Evolutionary conservation across 1,140 invertebrate genomes (phyloP), one percentile per base, ranked within the genome.

Genomic region (Mylabris phalerata): DNA sequence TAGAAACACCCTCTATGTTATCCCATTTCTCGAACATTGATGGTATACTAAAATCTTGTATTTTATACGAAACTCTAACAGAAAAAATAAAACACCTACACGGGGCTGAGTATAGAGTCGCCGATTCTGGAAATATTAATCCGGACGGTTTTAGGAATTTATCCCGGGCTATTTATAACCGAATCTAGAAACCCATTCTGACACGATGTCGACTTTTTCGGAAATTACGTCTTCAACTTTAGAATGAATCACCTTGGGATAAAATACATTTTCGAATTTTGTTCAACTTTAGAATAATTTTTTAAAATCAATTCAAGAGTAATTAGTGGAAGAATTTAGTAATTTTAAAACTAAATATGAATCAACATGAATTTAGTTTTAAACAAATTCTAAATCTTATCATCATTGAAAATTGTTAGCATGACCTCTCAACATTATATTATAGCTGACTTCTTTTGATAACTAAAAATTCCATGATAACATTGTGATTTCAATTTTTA

Each of bases 131-230:
- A 72, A 84, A 84, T 64, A 88, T 75, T 11, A 81, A 73, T 9
- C 95, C 95, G 66, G 78, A 84, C 2, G 84, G 80, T 59, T 82
- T 86, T 10, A 99, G 79, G 80, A 93, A 97, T 70, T 91, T 89
- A 73, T 99, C 93, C 70, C 96, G 82, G 0, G 96, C 95, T 74
- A 83, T 84, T n/a, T 45, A 99, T 80, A 0, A 94, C 84, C 10
- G 89, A 91, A 72, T 98, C 92, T 40, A 99, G 75, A 99, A 99
- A 3, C 97, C 97, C 97, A 99, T 77, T 99, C 97, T 3, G 94
- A 98, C 26, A 99, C 87, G 62, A 99, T 86, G 77, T 99, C 96
- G 9, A 98, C 93, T 76, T 95, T 92, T 27, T 89, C 84, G 6
- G 94, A 85, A 47, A 92, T 83, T 41, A 89, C 80, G 72, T 89